A percentile compares a stretch with the other conserved stretches of the same genome.
Conservation (phyloP, 2,888 invertebrate species). For the Dryococelus australis region DNA sequence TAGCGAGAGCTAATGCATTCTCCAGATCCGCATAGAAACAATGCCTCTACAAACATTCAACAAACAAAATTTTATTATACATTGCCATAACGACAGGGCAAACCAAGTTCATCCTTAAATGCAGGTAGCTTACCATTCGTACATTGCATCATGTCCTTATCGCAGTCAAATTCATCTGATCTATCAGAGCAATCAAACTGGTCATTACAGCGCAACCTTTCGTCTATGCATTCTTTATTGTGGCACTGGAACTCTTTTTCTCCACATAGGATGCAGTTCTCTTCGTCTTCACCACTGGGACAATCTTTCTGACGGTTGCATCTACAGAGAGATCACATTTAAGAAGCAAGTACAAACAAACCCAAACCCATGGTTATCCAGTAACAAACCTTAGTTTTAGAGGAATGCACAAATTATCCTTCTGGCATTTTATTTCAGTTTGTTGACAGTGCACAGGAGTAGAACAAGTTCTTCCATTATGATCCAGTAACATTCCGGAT, state of each 20-base stretch:
- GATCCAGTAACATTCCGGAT: slow-evolving; percentile 64
- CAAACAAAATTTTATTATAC: background rate
- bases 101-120: background rate
- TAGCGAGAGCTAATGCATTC: slow-evolving; percentile 72
- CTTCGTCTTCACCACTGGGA: slow-evolving; percentile 31
- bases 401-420: slow-evolving; percentile 60
- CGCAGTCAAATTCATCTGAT: slow-evolving; percentile 64
- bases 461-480: slow-evolving; percentile 65
- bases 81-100: too few species aligned
- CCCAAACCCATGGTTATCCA: background rate
- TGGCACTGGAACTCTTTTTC: slow-evolving; percentile 66
- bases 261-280: slow-evolving; percentile 61
- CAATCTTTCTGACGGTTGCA: slow-evolving; percentile 61
- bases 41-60: slow-evolving; percentile 52
- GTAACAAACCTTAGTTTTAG: slow-evolving; percentile 49
- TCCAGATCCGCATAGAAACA: slow-evolving; percentile 71
- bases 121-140: background rate
- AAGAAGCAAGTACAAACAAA: background rate
- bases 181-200: slow-evolving; percentile 66
- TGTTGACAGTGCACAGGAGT: slow-evolving; percentile 37
- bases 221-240: slow-evolving; percentile 56
- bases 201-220: slow-evolving; percentile 63
- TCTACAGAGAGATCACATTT: slow-evolving; percentile 40
- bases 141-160: background rate
- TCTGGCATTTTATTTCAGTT: slow-evolving; percentile 60